Evolutionary conservation across 2,113 vertebrate genomes (phyloP), one percentile per base, ranked within the genome.

Genomic region (Aegithalos caudatus): DNA sequence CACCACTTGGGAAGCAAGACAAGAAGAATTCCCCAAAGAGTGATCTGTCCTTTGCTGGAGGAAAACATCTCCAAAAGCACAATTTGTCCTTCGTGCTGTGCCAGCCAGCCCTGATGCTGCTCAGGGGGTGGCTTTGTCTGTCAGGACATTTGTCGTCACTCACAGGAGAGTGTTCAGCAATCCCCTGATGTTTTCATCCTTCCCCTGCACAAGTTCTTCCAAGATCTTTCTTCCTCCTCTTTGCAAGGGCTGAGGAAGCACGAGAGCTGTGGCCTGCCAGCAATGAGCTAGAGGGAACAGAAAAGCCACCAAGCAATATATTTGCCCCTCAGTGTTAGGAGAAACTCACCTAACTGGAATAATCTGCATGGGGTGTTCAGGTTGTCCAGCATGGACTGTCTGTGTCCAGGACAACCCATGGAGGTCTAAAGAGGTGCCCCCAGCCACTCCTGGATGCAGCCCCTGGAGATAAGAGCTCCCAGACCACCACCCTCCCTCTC

Each of bases 71-170:
- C 65, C 28, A 13, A 31, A 60, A 56, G 81, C 65, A 35, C 78
- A 40, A 11, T 84, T 51, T 15, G 45, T 45, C 45, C 64, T 37
- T 72, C 74, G 90, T 65, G 65, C 81, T 72, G 50, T 29, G 24
- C 78, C 35, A 79, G 22, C 65, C 71, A 82, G 6, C 48, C 44
- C 71, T 29, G 66, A 8, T 56, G 50, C 51, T 66, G 12, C 81
- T 33, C 1, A 0, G 6, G 57, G 54, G 25, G 35, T 0, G 0
- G 27, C 71, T 92, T 57, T 83, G 82, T 77, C 28, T 35, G n/a
- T 48, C 45, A 57, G 90, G 54, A 35, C 35, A 6, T 81, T 88
- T 74, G 64, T 62, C 2, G 0, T 82, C 86, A 35, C 76, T 1
- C 72, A 25, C 17, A 44, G 67, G 4, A 73, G 58, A 45, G 38